Evolutionary conservation across 2,888 invertebrate species (phyloP).

Genomic region (Drosophila macrothrix): DNA sequence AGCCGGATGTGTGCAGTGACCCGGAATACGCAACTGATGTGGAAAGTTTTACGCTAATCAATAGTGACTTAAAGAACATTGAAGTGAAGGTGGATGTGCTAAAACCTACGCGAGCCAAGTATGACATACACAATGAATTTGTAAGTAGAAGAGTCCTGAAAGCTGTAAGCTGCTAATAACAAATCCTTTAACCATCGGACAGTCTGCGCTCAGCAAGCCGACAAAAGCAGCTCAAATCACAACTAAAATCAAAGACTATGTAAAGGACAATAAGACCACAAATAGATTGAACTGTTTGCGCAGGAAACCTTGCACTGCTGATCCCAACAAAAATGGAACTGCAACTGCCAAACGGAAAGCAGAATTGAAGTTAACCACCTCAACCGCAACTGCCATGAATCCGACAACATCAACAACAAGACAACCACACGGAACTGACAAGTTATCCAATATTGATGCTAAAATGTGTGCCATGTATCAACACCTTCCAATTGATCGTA

Average conservation of each 20-base stretch:
- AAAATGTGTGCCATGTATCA: not conserved
- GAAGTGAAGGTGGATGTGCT: constrained; percentile 11
- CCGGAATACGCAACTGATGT: constrained; percentile 29
- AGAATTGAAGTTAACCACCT: not conserved
- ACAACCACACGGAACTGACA: not conserved
- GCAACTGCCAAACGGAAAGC: not conserved
- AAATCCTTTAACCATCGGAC: not conserved
- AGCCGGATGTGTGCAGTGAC: constrained; percentile 60
- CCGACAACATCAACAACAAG: not conserved
- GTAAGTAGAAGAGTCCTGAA: not conserved
- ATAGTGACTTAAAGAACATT: constrained; percentile 8
- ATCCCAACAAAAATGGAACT: not conserved
- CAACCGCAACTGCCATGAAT: not conserved
- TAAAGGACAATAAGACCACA: not conserved
- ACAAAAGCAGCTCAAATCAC: not conserved
- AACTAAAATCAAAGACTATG: not conserved
- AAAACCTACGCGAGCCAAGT: not conserved
- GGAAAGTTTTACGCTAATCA: constrained; percentile 22
- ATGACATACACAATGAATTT: not conserved
- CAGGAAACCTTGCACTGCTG: not conserved
- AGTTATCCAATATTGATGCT: constrained; percentile 3
- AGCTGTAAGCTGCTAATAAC: too few relatives aligned
- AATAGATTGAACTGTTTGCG: not conserved
- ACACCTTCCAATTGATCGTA: not conserved
- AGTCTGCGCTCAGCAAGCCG: not conserved